phyloP scores from a whole-genome alignment of 92 coral and sea anemone genomes.

The Diadumene lineata region DNA sequence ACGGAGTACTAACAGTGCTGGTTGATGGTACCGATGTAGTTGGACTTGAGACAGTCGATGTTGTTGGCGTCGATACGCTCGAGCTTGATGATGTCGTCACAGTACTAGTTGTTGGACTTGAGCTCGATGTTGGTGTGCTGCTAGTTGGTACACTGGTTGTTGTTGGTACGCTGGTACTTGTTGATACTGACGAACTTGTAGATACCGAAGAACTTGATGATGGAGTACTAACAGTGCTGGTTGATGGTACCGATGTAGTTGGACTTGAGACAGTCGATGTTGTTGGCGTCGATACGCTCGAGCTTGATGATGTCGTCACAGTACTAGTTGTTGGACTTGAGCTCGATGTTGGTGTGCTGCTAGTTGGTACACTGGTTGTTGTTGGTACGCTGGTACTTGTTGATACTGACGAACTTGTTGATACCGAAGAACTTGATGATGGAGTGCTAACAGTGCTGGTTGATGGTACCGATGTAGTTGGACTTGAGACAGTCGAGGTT shows the following conservation, averaged over 20 bases:
- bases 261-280: constrained; percentile 5
- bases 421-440: constrained; percentile 4
- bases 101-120: constrained; percentile 38
- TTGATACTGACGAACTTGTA: background rate
- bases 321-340: background rate
- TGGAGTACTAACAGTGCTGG: constrained; percentile 10
- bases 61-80: constrained; percentile 7
- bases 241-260: constrained; percentile 18
- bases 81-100: background rate
- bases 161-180: background rate
- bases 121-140: background rate
- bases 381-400: constrained; percentile 15
- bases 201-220: background rate
- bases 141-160: background rate
- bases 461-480: constrained; percentile 12
- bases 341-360: background rate
- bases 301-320: background rate
- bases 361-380: constrained; percentile 15
- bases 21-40: constrained; percentile 7
- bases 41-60: constrained; percentile 3
- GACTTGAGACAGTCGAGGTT: constrained; percentile 8
- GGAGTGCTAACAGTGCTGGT: background rate
- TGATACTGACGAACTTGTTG: background rate
- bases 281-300: background rate
- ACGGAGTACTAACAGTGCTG: background rate